Evolutionary conservation across 1,140 invertebrate species (phyloP).

Genomic region (Andricus grossulariae): DNA sequence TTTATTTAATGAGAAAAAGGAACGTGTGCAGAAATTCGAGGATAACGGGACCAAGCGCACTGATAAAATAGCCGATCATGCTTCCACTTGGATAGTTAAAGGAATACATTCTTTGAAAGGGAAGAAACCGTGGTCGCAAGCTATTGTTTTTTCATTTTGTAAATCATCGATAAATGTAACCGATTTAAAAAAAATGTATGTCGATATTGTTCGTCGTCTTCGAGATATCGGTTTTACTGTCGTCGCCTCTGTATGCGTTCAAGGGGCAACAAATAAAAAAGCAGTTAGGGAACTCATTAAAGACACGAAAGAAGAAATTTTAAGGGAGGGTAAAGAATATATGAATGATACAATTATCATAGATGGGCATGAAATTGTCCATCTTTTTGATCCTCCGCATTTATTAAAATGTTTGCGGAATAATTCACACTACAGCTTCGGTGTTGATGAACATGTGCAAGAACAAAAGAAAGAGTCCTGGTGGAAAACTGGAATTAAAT

Average conservation of each 20-base stretch:
- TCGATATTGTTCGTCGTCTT: constrained; percentile 24
- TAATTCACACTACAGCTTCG: background rate
- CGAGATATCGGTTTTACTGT: constrained; percentile 28
- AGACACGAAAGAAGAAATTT: background rate
- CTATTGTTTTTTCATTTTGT: background rate
- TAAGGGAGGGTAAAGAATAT: background rate
- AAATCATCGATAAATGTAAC: background rate
- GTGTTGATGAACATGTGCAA: background rate
- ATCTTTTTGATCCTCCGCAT: too few relatives aligned
- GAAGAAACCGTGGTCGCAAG: background rate
- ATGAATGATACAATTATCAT: constrained; percentile 27
- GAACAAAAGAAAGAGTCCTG: background rate
- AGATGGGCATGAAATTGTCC: constrained; percentile 35
- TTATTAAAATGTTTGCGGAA: constrained; percentile 39
- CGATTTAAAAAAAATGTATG: too few relatives aligned
- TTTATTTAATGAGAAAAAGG: too few relatives aligned
- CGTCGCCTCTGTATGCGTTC: constrained; percentile 38
- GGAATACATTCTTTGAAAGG: background rate
- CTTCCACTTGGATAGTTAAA: too few relatives aligned
- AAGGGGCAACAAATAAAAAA: constrained; percentile 36
- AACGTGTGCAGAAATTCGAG: too few relatives aligned
- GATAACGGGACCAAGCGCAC: too few relatives aligned
- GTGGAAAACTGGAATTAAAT: background rate
- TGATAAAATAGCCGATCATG: too few relatives aligned
- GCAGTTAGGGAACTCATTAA: constrained; percentile 1